Conservation (phyloP, 2,113 vertebrate species). For the Pimephales promelas region DNA sequence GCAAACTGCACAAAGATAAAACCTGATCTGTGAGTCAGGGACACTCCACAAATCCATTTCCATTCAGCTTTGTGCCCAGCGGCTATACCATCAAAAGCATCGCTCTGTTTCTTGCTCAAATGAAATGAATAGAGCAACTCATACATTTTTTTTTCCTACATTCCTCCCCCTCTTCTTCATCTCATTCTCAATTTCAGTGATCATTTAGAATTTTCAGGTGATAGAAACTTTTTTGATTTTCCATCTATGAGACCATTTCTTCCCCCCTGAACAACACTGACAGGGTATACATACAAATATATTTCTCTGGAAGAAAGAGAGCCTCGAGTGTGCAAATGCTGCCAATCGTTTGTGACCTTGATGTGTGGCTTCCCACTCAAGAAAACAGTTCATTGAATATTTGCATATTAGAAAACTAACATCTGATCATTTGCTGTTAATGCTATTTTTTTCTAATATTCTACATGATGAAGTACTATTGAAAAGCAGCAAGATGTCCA, state of each 20-base stretch:
- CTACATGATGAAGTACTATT: not conserved
- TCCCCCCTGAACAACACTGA: not conserved
- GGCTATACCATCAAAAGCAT: slow-evolving; percentile 49
- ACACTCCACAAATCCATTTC: slow-evolving; percentile 66
- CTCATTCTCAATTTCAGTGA: not conserved
- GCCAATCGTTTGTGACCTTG: slow-evolving; percentile 23
- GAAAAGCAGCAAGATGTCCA: not conserved
- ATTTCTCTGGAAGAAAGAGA: not conserved
- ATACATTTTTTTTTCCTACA: not conserved
- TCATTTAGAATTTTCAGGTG: slow-evolving; percentile 23
- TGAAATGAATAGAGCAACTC: slow-evolving; percentile 47
- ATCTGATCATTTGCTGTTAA: not conserved
- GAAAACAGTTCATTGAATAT: not conserved
- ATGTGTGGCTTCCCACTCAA: not conserved
- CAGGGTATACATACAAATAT: slow-evolving; percentile 31
- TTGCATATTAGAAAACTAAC: not conserved
- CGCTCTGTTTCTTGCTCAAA: slow-evolving; percentile 61
- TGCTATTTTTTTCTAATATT: not conserved
- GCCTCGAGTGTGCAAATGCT: not conserved
- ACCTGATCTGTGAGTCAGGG: slow-evolving; percentile 70
- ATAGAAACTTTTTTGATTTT: slow-evolving; percentile 27
- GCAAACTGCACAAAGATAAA: slow-evolving; percentile 71
- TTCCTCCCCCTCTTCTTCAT: not conserved
- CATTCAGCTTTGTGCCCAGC: slow-evolving; percentile 59
- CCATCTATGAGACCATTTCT: slow-evolving; percentile 23